Conservation (phyloP, 2,888 invertebrate genomes). For the Drosophila anceps region DNA sequence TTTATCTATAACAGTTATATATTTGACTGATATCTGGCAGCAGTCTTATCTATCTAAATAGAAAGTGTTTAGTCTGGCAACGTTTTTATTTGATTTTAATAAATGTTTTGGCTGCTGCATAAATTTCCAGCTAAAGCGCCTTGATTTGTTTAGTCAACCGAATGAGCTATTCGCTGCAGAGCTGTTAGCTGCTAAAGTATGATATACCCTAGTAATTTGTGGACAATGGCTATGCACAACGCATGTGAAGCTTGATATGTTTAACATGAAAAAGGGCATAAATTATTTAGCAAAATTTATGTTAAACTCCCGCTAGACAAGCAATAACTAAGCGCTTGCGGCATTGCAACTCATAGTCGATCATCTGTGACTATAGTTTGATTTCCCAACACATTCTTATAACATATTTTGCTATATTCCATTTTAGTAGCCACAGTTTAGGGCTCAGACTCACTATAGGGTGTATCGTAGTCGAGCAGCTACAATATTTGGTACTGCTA, state of each 20-base stretch:
- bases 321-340: too few relatives aligned
- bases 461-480: not conserved
- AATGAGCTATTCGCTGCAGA: not conserved
- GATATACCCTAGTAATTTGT: not conserved
- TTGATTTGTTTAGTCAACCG: constrained; percentile 7
- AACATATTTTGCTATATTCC: not conserved
- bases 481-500: not conserved
- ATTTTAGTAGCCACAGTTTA: not conserved
- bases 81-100: not conserved
- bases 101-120: not conserved
- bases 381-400: too few relatives aligned
- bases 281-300: not conserved
- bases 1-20: too few relatives aligned
- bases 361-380: not conserved
- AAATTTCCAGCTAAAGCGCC: not conserved
- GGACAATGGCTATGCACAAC: not conserved
- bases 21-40: not conserved
- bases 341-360: not conserved
- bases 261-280: not conserved
- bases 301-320: too few relatives aligned
- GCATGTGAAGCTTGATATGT: not conserved
- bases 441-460: not conserved
- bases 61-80: not conserved
- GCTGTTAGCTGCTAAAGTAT: not conserved
- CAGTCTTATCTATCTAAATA: not conserved